A percentile compares a stretch with the other conserved stretches of the same genome.
Evolutionary conservation across 2,888 invertebrate species (phyloP).

Genomic region (Auanema sp.): DNA sequence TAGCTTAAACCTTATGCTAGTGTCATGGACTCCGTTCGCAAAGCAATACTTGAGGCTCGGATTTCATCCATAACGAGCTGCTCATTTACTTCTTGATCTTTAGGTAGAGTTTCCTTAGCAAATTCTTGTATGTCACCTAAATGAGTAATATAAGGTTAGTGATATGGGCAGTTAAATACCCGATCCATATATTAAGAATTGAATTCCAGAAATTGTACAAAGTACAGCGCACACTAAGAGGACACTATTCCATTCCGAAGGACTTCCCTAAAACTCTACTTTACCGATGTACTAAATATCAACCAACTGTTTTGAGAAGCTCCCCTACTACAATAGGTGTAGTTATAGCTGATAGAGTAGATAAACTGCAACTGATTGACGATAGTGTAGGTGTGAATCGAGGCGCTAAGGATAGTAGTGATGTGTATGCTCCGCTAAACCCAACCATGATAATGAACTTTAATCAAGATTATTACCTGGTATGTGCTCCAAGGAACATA

Average conservation of each 20-base stretch:
- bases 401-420: constrained; percentile 20
- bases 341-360: constrained; percentile 13
- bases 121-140: constrained; percentile 21
- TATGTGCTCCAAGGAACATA: constrained; percentile 21
- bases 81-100: constrained; percentile 4
- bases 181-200: constrained; percentile 20
- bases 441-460: not conserved
- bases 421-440: constrained; percentile 20
- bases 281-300: not conserved
- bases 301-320: constrained; percentile 8
- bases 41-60: too few species aligned
- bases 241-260: constrained; percentile 18
- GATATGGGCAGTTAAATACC: constrained; percentile 4
- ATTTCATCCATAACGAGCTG: constrained; percentile 5
- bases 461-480: constrained; percentile 7
- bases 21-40: too few species aligned
- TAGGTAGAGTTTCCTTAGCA: constrained; percentile 7
- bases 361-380: constrained; percentile 14
- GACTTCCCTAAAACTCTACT: constrained; percentile 10
- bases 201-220: constrained; percentile 8
- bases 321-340: constrained; percentile 17
- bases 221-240: constrained; percentile 9
- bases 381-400: constrained; percentile 17
- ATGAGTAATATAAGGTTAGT: not conserved
- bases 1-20: too few species aligned